phyloP scores from a whole-genome alignment of 2,888 invertebrate species.

The Caenorhabditis drosophilae region DNA sequence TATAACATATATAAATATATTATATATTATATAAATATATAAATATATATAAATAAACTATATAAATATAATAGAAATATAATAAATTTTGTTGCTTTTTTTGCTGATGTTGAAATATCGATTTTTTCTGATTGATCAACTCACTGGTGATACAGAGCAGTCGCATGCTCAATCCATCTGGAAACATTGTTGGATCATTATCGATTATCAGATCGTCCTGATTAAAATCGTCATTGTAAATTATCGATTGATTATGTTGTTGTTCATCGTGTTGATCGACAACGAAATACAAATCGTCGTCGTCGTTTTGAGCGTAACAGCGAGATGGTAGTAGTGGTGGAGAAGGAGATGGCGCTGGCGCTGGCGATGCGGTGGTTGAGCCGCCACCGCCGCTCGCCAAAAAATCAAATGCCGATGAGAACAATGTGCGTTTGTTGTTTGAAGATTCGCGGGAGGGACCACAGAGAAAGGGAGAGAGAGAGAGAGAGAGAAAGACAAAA shows the following conservation, averaged over 20 bases:
- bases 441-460: too few relatives aligned
- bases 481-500: too few relatives aligned
- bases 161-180: slow-evolving; percentile 55
- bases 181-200: slow-evolving; percentile 15
- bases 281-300: too few relatives aligned
- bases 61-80: not conserved
- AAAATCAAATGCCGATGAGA: slow-evolving; percentile 32
- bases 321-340: too few relatives aligned
- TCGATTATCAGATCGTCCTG: not conserved
- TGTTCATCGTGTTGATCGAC: too few relatives aligned
- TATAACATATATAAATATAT: too few relatives aligned
- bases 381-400: slow-evolving; percentile 27
- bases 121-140: slow-evolving; percentile 11
- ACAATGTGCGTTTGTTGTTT: too few relatives aligned
- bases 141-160: slow-evolving; percentile 63
- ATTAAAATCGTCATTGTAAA: not conserved
- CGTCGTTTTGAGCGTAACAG: slow-evolving; percentile 3
- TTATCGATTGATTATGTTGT: not conserved
- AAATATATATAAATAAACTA: not conserved
- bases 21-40: not conserved
- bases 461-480: too few relatives aligned
- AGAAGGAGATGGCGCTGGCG: slow-evolving; percentile 14
- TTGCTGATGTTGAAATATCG: not conserved
- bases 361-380: slow-evolving; percentile 7
- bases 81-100: not conserved